phyloP scores from a whole-genome alignment of 2,888 invertebrate species.

The Nemotelus pantherinus region DNA sequence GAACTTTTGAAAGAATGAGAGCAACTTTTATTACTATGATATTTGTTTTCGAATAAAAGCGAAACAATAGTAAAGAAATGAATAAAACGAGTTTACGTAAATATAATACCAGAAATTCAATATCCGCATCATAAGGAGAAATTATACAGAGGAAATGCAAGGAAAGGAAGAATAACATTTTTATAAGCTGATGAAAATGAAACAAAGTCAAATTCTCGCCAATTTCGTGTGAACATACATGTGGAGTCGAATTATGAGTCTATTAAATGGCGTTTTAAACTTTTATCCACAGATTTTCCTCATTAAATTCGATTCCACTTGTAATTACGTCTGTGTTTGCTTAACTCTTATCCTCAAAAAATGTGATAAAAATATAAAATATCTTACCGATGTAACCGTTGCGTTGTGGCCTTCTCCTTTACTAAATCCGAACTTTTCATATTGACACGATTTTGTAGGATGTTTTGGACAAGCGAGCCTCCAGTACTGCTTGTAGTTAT shows the following conservation, averaged over 20 bases:
- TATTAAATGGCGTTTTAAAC: too few species aligned
- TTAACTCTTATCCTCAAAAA: not conserved
- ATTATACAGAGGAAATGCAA: too few species aligned
- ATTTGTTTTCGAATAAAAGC: too few species aligned
- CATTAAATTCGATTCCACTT: not conserved
- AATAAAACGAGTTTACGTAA: too few species aligned
- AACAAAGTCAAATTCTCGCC: conserved; percentile 34
- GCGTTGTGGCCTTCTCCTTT: conserved; percentile 58
- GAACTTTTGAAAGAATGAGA: too few species aligned
- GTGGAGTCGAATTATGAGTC: too few species aligned
- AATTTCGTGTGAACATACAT: not conserved
- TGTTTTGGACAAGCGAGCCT: conserved; percentile 53
- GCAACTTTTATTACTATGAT: too few species aligned
- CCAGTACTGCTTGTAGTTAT: not conserved
- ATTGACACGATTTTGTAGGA: conserved; percentile 58
- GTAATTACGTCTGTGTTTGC: not conserved
- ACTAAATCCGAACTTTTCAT: conserved; percentile 58
- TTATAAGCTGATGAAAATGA: conserved; percentile 11
- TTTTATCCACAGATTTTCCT: too few species aligned
- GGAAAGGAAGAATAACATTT: not conserved
- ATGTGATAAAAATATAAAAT: not conserved
- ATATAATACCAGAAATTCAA: too few species aligned
- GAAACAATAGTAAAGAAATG: too few species aligned
- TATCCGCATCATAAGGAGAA: too few species aligned
- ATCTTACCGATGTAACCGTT: conserved; percentile 60